Evolutionary conservation across 2,797 vertebrate genomes (phyloP), one percentile per base, ranked within the genome.

Genomic region (Euthynnus affinis): DNA sequence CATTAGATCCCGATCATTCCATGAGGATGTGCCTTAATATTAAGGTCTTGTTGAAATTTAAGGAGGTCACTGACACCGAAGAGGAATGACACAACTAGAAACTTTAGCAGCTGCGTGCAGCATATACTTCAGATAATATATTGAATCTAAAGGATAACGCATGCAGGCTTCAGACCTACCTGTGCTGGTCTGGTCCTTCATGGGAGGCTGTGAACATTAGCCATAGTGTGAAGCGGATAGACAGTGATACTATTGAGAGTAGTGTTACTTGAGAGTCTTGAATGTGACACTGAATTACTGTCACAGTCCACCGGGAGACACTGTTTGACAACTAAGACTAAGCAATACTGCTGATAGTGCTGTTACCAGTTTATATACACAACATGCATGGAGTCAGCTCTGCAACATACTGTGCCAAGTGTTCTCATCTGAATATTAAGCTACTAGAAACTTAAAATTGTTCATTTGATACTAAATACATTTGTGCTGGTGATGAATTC

Each of bases 251-350:
- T 63, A 71, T 62, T 68, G 63, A 83, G 81, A 56, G 75, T 59
- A 27, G 51, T 83, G 86, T 77, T 8, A 93, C 85, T 61, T 80
- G 91, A 86, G 86, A 87, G 71, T 59, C 57, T 37, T 66, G 63
- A 67, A 37, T 42, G 70, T 69, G 62, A 32, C 64, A 37, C 64
- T 49, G 59, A 25, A 15, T 74, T n/a, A 48, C 22, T 51, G 58
- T 25, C 61, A 23, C 42, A 29, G 18, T 65, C 49, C 71, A 62
- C 62, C 81, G 18, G 66, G 42, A 76, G 78, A 72, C 27, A 22
- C 56, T 44, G 49, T 76, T 72, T 20, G 10, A 51, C 44, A 34
- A 66, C 9, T 6, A 7, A 34, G 23, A 70, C 5, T 23, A 6
- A 58, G 49, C 32, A 22, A 20, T 7, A 6, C n/a, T 57, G 22